phyloP scores from a whole-genome alignment of 2,797 vertebrate species.

The Bucorvus abyssinicus region DNA sequence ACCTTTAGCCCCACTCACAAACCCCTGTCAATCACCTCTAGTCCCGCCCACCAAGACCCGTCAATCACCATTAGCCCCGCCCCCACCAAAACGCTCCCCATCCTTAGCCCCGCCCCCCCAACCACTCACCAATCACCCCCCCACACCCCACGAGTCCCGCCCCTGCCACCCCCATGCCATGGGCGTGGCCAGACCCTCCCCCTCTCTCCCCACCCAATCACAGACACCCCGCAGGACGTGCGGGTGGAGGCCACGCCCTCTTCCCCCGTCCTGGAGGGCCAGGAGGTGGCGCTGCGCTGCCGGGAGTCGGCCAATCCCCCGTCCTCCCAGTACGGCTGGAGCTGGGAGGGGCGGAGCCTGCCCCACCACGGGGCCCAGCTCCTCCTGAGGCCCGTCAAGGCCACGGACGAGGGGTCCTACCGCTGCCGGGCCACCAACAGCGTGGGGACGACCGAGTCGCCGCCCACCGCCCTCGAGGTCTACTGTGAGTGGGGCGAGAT shows the following conservation, averaged over 20 bases:
- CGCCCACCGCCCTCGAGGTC: background rate
- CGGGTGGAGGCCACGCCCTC: rapidly evolving
- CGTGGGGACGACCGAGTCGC: background rate
- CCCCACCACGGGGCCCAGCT: background rate
- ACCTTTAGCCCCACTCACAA: too few relatives aligned
- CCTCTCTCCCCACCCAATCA: background rate
- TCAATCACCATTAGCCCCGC: too few relatives aligned
- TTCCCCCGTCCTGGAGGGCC: background rate
- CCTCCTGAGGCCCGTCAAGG: background rate
- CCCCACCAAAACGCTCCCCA: too few relatives aligned
- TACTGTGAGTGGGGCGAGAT: background rate
- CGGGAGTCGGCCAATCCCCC: background rate
- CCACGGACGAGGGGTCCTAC: background rate
- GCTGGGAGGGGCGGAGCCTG: background rate
- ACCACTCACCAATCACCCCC: too few relatives aligned
- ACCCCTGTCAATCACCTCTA: too few relatives aligned
- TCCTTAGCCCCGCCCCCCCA: too few relatives aligned
- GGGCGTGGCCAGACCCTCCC: too few relatives aligned
- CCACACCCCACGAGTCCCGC: too few relatives aligned
- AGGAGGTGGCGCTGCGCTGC: background rate
- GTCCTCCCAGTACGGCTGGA: background rate
- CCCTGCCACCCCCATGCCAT: too few relatives aligned
- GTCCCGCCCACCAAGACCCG: too few relatives aligned
- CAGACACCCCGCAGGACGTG: background rate
- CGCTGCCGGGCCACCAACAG: background rate